Base-by-base conservation (phyloP, 2,888 invertebrate genomes). In the Nomada hirtipes region DNA sequence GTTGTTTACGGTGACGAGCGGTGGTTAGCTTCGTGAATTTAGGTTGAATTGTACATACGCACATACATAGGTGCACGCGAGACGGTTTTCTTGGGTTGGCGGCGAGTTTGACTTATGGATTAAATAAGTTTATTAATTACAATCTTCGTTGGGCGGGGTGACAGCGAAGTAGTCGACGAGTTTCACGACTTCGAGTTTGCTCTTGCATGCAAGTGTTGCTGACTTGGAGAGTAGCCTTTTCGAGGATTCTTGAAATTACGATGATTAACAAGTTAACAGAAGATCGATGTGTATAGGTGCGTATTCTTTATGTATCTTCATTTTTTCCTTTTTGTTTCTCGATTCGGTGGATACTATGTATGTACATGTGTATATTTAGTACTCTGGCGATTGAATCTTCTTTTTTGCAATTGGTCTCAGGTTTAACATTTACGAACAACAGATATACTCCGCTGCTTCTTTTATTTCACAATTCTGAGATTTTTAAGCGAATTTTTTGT, bases 111-210 rank as follows among this genome's bases (percentile, higher is more conserved):
- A 23, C n/a, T 50, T 50, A 50, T 70, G n/a, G 20, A 52, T 50
- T 10, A 36, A 61, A 50, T 50, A 70, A 71, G 29, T 50, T 47
- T 71, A 47, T 61, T 71, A 71, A 71, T 71, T 71, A 61, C 20
- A 36, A 47, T 71, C 36, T 36, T 60, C 20, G n/a, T 0, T 50
- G 20, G 47, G 47, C 13, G 15, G 47, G 13, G 7, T 57, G 26
- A n/a, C 11, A 50, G 20, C 10, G 4, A 50, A n/a, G 47, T 47
- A 50, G 47, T 60, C 59, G 29, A 15, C 4, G 23, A 47, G 69
- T 47, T 59, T 4, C 10, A 13, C 2, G 47, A 13, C 57, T 47
- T 26, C n/a, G 69, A 44, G 26, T 47, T 65, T n/a, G 7, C 29
- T 26, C 15, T 59, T 47, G 52, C 11, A 36, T n/a, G 26, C 44